phyloP scores from a whole-genome alignment of 2,888 invertebrate genomes.

The Campoplex nolae region DNA sequence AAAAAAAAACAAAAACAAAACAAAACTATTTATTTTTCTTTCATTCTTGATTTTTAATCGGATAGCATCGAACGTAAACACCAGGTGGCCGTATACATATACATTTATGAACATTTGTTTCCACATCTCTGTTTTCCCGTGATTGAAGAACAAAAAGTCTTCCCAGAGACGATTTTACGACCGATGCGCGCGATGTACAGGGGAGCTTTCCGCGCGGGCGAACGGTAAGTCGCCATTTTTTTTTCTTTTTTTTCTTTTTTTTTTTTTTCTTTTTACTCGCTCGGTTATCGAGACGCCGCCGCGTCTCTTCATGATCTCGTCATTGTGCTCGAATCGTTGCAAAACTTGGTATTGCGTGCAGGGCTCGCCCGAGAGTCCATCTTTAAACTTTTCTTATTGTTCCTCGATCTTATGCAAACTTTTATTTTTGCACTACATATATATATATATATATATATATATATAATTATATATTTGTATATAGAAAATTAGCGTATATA shows the following conservation, averaged over 20 bases:
- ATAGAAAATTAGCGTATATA: background rate
- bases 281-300: slow-evolving; percentile 43
- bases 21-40: slow-evolving; percentile 9
- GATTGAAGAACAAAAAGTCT: slow-evolving; percentile 35
- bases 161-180: slow-evolving; percentile 49
- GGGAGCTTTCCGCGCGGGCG: slow-evolving; percentile 53
- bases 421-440: background rate
- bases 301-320: slow-evolving; percentile 29
- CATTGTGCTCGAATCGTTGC: slow-evolving; percentile 28
- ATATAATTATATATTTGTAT: background rate
- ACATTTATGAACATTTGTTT: slow-evolving; percentile 38
- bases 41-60: slow-evolving; percentile 1
- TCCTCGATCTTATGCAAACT: slow-evolving; percentile 4
- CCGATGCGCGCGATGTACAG: slow-evolving; percentile 60
- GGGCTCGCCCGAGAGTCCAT: background rate
- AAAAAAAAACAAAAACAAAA: too few relatives aligned
- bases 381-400: slow-evolving; percentile 1
- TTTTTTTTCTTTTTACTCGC: slow-evolving; percentile 43
- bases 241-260: slow-evolving; percentile 44
- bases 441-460: background rate
- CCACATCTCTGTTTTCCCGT: slow-evolving; percentile 28
- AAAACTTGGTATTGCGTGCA: slow-evolving; percentile 30
- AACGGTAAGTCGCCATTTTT: slow-evolving; percentile 63
- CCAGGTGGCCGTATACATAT: slow-evolving; percentile 15
- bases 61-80: slow-evolving; percentile 35